phyloP scores from a whole-genome alignment of 2,797 vertebrate species.

The Girardinus metallicus region DNA sequence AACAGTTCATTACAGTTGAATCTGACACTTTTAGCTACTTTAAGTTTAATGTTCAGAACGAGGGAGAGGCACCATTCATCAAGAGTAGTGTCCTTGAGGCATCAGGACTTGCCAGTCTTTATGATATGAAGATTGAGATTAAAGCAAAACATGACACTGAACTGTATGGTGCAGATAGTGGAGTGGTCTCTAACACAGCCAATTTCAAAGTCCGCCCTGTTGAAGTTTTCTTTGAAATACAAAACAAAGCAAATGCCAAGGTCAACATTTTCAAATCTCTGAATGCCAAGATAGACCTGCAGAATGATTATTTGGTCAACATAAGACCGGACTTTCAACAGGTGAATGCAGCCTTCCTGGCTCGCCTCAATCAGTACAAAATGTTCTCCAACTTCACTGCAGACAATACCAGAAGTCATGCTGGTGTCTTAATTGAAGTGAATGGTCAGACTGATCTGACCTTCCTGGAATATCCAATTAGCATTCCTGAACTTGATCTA shows the following conservation, averaged over 20 bases:
- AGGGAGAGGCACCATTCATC: conserved; percentile 82
- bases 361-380: conserved; percentile 89
- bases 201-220: conserved; percentile 74
- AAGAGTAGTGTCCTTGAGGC: conserved; percentile 84
- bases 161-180: conserved; percentile 81
- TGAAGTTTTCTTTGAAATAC: conserved; percentile 81
- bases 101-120: conserved; percentile 77
- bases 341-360: conserved; percentile 79
- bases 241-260: conserved; percentile 89
- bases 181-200: conserved; percentile 84
- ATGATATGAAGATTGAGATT: conserved; percentile 82
- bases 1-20: conserved; percentile 82
- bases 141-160: conserved; percentile 84
- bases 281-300: conserved; percentile 87
- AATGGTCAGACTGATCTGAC: conserved; percentile 89
- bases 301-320: conserved; percentile 86
- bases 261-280: conserved; percentile 80
- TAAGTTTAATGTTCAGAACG: conserved; percentile 81
- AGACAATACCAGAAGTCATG: conserved; percentile 82
- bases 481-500: conserved; percentile 84
- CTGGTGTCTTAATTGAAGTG: conserved; percentile 77
- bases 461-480: conserved; percentile 87
- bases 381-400: conserved; percentile 85
- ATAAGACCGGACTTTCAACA: conserved; percentile 83
- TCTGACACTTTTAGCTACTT: conserved; percentile 69